These are phyloP conservation scores for Polymixis lichenea DNA, from an alignment of 2,888 invertebrate species.

Conservation along the genomic window DNA sequence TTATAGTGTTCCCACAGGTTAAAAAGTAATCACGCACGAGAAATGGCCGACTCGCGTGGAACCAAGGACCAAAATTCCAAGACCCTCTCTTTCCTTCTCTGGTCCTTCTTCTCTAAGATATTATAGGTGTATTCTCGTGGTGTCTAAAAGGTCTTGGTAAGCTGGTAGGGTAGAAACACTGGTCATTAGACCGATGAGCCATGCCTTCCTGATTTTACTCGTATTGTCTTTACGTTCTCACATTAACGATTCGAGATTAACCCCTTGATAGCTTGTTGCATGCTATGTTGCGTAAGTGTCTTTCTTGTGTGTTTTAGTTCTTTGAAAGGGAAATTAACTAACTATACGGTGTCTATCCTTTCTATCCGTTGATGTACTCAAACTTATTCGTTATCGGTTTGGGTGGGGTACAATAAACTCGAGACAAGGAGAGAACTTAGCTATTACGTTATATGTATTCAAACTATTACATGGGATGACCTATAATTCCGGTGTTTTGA, in stretches of 20 bases:
- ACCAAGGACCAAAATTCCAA: constrained; percentile 61
- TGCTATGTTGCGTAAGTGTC: constrained; percentile 41
- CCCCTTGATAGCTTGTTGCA: constrained; percentile 64
- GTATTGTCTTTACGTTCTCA: constrained; percentile 85
- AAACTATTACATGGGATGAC: too few relatives aligned
- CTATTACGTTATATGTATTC: too few relatives aligned
- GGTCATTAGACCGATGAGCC: constrained; percentile 86
- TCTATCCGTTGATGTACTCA: too few relatives aligned
- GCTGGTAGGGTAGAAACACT: constrained; percentile 69
- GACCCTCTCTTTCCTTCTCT: constrained; percentile 61
- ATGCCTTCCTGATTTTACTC: constrained; percentile 82
- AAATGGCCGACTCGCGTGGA: constrained; percentile 78
- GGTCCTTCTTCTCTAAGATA: constrained; percentile 14
- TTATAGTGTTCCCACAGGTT: constrained; percentile 80
- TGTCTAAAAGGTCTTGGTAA: constrained; percentile 54
- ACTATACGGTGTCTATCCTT: too few relatives aligned
- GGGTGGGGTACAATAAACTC: too few relatives aligned
- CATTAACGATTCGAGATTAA: constrained; percentile 76
- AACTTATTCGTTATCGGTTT: too few relatives aligned
- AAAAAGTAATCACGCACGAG: constrained; percentile 81
- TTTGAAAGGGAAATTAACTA: constrained; percentile 25
- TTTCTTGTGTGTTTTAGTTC: constrained; percentile 16
- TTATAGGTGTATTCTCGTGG: constrained; percentile 9
- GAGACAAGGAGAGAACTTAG: too few relatives aligned
- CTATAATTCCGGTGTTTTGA: too few relatives aligned